Conservation (phyloP, 1,140 invertebrate species). For the Atta colombica region DNA sequence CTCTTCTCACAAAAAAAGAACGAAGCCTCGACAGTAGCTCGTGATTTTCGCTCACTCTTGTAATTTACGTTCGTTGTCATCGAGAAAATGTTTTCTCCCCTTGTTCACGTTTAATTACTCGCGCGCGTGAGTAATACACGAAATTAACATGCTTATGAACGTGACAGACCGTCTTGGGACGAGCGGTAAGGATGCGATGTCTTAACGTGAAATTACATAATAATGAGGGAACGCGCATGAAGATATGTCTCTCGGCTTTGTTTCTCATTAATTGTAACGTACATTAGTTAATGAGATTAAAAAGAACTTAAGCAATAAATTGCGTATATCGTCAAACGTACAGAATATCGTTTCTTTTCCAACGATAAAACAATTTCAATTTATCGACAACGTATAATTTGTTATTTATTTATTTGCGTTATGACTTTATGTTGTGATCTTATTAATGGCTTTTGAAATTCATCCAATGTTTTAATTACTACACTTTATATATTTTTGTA, state of each 20-base stretch:
- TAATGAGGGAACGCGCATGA: background rate
- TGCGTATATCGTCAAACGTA: background rate
- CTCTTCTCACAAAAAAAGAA: background rate
- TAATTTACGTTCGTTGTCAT: conserved; percentile 53
- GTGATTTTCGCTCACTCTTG: conserved; percentile 34
- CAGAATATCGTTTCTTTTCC: background rate
- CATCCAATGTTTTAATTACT: no score
- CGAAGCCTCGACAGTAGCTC: background rate
- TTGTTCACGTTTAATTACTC: conserved; percentile 36
- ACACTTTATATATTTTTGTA: no score
- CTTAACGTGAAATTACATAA: conserved; percentile 52
- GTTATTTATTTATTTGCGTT: no score
- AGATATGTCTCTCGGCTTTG: conserved; percentile 16
- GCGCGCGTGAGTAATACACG: background rate
- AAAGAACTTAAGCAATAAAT: conserved; percentile 6
- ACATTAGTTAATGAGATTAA: conserved; percentile 14
- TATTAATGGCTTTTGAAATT: no score
- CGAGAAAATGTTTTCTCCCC: conserved; percentile 37
- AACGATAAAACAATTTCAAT: no score
- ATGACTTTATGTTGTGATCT: no score
- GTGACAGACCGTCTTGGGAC: background rate
- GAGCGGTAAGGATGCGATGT: conserved; percentile 12
- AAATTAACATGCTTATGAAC: conserved; percentile 29
- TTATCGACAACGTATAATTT: no score
- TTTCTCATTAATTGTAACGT: conserved; percentile 39